Evolutionary conservation across 2,797 vertebrate species (phyloP), one percentile per base, ranked within the genome.

Genomic region (Margarornis squamiger): DNA sequence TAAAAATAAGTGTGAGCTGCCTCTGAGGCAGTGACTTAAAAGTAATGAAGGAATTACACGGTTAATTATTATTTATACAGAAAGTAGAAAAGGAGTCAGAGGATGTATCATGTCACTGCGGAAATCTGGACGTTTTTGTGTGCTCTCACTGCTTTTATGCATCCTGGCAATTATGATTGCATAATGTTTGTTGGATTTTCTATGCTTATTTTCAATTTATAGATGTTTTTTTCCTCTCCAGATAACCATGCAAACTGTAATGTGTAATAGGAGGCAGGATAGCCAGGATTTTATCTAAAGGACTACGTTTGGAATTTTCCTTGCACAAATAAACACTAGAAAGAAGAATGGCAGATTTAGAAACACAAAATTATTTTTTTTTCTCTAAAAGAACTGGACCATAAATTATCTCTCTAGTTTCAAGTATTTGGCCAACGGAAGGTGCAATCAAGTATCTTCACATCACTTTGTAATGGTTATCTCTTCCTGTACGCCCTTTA

Each of bases 401-500:
- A 46, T 22, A 79, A 67, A 76, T 86, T 84, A 32, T 75, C 52
- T 76, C 38, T 88, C 8, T 75, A 30, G 26, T 83, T 88, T 22
- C 24, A 82, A 92, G 71, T 81, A 82, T 76, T 41, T 76, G 62
- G 45, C 63, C 65, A 80, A 57, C 22, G 20, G 92, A 90, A 94
- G 91, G 83, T 96, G 26, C 76, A 85, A 83, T 96, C 86, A 95
- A 79, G 91, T 90, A 63, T 68, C 48, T 90, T 95, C 77, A 71
- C 38, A n/a, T 88, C 80, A 67, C 86, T 94, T 95, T 92, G 79
- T 94, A 91, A 92, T 55, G 51, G 82, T 93, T 96, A 96, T 94
- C 93, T 96, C 95, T 95, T 96, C 90, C 95, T 92, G 90, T 73
- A 26, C 75, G 39, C 66, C 55, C 39, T 92, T 95, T 84, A 80